phyloP scores from a whole-genome alignment of 2,797 vertebrate genomes.

The Merluccius polli region DNA sequence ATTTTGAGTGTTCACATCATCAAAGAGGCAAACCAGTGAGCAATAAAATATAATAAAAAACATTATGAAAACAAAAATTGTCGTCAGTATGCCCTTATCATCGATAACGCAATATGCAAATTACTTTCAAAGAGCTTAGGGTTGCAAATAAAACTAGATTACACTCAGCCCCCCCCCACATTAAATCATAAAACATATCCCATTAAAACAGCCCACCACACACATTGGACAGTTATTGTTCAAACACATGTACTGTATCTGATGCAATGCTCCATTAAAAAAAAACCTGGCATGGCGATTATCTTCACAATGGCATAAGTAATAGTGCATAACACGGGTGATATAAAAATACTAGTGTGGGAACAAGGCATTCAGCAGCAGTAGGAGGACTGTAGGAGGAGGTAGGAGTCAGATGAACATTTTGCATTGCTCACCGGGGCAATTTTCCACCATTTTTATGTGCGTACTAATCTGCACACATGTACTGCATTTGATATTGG shows the following conservation, averaged over 20 bases:
- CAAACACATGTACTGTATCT: slow-evolving; percentile 46
- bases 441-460: too few species aligned
- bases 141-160: slow-evolving; percentile 38
- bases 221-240: slow-evolving; percentile 49
- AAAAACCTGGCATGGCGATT: slow-evolving; percentile 18
- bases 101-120: too few species aligned
- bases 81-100: too few species aligned
- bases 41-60: neutral
- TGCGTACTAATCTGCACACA: too few species aligned
- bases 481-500: too few species aligned
- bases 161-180: slow-evolving; percentile 24
- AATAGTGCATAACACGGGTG: slow-evolving; percentile 57
- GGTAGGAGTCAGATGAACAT: neutral
- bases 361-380: slow-evolving; percentile 19
- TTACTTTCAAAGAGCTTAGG: neutral
- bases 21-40: too few species aligned
- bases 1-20: too few species aligned
- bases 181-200: slow-evolving; percentile 46
- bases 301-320: slow-evolving; percentile 49
- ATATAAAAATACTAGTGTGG: slow-evolving; percentile 10
- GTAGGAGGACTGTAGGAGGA: slow-evolving; percentile 42
- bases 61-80: too few species aligned
- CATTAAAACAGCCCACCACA: slow-evolving; percentile 38
- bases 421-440: neutral
- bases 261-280: slow-evolving; percentile 56